Evolutionary conservation across 1,140 invertebrate species (phyloP).

Genomic region (Leptonema lineaticorne): DNA sequence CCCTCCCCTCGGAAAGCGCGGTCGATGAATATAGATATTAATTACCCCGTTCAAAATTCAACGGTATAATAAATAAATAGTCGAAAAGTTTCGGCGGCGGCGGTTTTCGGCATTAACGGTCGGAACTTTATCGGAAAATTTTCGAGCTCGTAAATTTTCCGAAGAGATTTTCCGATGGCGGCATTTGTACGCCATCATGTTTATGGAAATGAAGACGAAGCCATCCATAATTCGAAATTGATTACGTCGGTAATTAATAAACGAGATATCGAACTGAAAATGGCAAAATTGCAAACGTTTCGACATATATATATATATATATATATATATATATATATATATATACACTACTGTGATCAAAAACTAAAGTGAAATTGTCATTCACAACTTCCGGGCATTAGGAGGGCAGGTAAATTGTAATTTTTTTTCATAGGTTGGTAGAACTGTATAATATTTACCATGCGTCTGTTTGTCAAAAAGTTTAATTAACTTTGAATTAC

Average conservation of each 20-base stretch:
- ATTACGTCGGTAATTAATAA: neutral
- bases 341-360: neutral
- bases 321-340: neutral
- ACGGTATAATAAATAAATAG: neutral
- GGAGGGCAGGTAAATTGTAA: neutral
- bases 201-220: constrained; percentile 2
- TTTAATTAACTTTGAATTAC: too few species aligned
- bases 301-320: neutral
- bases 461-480: too few species aligned
- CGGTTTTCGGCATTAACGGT: neutral
- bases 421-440: neutral
- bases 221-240: neutral
- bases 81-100: neutral
- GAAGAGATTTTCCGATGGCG: neutral
- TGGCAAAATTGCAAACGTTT: neutral
- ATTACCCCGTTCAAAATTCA: neutral
- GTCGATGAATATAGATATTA: constrained; percentile 15
- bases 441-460: too few species aligned
- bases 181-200: constrained; percentile 10
- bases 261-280: neutral
- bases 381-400: neutral
- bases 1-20: too few species aligned
- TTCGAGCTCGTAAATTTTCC: constrained; percentile 6
- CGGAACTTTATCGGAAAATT: constrained; percentile 6
- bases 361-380: neutral